These are phyloP conservation scores for Drosophila longiperda DNA, from an alignment of 2,888 invertebrate genomes.

Conservation along the genomic window DNA sequence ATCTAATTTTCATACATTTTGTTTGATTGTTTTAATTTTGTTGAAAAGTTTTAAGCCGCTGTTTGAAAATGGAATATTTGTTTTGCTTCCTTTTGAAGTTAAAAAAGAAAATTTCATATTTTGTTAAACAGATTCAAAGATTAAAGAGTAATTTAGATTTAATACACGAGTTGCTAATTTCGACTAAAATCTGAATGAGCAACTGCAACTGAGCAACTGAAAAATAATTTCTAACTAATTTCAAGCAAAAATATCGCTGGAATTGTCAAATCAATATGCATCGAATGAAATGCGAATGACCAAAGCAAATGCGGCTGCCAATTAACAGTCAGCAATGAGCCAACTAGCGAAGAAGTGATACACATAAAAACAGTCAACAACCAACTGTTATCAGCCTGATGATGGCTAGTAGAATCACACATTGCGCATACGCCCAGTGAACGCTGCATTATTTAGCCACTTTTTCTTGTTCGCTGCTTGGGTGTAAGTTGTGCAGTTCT, in stretches of 20 bases:
- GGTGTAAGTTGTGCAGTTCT: conserved; percentile 16
- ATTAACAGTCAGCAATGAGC: not conserved
- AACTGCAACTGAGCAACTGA: not conserved
- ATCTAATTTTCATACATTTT: not conserved
- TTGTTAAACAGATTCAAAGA: not conserved
- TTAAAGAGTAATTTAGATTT: not conserved
- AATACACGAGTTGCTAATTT: not conserved
- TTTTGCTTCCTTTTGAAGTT: not conserved
- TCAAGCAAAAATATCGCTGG: not conserved
- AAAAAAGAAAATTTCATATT: not conserved
- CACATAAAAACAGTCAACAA: not conserved
- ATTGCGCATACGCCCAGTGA: conserved; percentile 34
- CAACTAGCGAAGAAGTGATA: not conserved
- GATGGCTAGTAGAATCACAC: not conserved
- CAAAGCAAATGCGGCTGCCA: not conserved
- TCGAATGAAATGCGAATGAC: not conserved
- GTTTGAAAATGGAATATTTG: not conserved
- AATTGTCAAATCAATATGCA: conserved; percentile 1
- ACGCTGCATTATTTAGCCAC: not conserved
- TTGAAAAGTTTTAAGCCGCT: not conserved
- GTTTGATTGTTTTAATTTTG: not conserved
- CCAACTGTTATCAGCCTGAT: not conserved
- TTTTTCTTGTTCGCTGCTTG: conserved; percentile 3
- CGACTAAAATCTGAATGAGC: not conserved
- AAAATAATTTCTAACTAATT: not conserved